Evolutionary conservation across 2,113 vertebrate genomes (phyloP), one percentile per base, ranked within the genome.

Genomic region (Corythaixoides concolor): DNA sequence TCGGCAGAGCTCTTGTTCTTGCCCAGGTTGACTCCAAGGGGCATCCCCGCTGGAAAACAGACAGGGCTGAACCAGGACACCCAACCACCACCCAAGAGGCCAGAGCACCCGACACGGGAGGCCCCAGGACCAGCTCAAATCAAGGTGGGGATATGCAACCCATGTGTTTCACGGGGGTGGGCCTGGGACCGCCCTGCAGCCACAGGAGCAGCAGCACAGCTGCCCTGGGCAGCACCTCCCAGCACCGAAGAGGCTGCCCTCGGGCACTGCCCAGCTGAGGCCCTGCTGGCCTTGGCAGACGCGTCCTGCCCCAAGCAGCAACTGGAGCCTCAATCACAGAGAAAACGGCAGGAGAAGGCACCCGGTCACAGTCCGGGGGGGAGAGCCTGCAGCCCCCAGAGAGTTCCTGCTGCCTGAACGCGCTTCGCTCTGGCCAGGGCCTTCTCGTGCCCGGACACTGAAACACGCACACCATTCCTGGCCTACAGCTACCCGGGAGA

Each of bases 11-110:
- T 97, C 97, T 99, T 99, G 97, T 99, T 99, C 98, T 99, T 99
- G 66, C 99, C 99, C 90, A 99, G 98, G 94, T 99, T 99, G 97
- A 99, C 95, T 92, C 99, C 99, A 37, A 99, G 98, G 21, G 98
- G 99, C 97, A 98, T 98, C 58, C 99, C 99, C 83, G 88, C 99
- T 99, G 91, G 67, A 92, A 94, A 45, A 90, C 28, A 85, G 50
- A 75, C 9, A 30, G 0, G 0, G 49, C 2, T 86, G 58, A 82
- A 76, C 35, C 15, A 52, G 33, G 26, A 12, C 72, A 76, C 56
- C 26, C 35, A 67, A 50, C 41, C 11, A 15, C 26, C 24, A 33
- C 33, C 35, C 6, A 20, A n/a, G 43, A 35, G 28, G 12, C 24
- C 35, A 77, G 23, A 74, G 24, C 1, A 13, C 27, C 33, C 1